These are phyloP conservation scores for Botrylloides violaceus DNA, from an alignment of 23 tunicate genomes.

Conservation along the genomic window DNA sequence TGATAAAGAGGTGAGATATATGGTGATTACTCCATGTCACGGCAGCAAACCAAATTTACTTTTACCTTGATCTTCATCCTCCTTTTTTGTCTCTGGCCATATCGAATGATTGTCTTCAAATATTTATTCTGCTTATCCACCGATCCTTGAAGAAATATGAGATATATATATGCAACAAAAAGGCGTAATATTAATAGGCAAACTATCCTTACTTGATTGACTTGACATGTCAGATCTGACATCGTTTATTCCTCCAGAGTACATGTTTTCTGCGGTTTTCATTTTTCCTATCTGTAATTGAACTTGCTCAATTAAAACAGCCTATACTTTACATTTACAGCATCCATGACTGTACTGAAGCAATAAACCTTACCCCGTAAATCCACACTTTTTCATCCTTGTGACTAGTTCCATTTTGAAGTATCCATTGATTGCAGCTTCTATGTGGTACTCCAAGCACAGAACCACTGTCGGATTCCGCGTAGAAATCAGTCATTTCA, in stretches of 20 bases:
- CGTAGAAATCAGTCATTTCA: conserved; percentile 78
- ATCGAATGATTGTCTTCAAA: background rate
- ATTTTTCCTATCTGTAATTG: background rate
- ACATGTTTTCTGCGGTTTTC: background rate
- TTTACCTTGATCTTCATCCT: background rate
- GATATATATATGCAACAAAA: background rate
- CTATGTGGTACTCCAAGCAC: conserved; percentile 58
- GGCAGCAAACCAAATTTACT: background rate
- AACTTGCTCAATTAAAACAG: background rate
- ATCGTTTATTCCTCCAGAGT: too few species aligned
- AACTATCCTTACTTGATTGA: background rate
- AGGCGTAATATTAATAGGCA: background rate
- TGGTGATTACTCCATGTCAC: too few species aligned
- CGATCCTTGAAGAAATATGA: background rate
- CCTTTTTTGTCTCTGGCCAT: background rate
- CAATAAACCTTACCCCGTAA: background rate
- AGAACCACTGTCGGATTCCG: conserved; percentile 45
- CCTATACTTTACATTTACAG: background rate
- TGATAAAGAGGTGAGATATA: background rate
- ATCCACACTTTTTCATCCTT: conserved; percentile 10
- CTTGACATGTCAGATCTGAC: background rate
- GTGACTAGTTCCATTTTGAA: background rate
- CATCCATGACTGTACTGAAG: too few species aligned
- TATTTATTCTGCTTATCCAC: background rate
- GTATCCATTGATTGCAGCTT: conserved; percentile 19